These are phyloP conservation scores for Noctua pronuba DNA, from an alignment of 2,888 invertebrate genomes.

Conservation along the genomic window DNA sequence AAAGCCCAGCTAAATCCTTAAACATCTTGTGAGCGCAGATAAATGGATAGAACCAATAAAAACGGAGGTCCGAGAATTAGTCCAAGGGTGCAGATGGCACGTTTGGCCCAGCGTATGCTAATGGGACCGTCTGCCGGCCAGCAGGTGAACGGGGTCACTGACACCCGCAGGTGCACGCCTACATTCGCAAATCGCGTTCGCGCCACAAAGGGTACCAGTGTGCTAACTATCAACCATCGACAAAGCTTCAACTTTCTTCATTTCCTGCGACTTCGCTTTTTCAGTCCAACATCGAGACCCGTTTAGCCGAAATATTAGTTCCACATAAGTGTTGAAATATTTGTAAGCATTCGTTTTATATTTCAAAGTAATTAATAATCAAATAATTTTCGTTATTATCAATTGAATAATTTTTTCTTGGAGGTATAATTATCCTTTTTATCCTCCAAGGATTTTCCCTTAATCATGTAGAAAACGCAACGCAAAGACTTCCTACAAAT, in stretches of 20 bases:
- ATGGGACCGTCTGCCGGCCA: conserved; percentile 75
- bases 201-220: conserved; percentile 65
- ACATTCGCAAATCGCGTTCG: conserved; percentile 63
- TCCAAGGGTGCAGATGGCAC: conserved; percentile 67
- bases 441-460: neutral
- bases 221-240: conserved; percentile 52
- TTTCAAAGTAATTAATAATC: neutral
- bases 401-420: neutral
- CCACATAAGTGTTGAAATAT: neutral
- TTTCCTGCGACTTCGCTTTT: conserved; percentile 69
- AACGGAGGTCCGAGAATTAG: conserved; percentile 42
- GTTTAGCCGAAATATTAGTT: conserved; percentile 5
- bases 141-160: conserved; percentile 88
- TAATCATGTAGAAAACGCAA: neutral
- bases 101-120: conserved; percentile 77
- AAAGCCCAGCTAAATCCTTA: neutral
- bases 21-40: conserved; percentile 14
- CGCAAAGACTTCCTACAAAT: neutral
- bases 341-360: neutral
- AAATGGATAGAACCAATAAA: conserved; percentile 29
- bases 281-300: neutral
- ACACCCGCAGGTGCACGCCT: conserved; percentile 81
- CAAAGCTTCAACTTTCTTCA: conserved; percentile 72
- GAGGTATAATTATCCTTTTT: neutral
- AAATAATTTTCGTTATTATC: neutral